Base-by-base conservation (phyloP, 2,888 invertebrate species). In the Calameuta filiformis region DNA sequence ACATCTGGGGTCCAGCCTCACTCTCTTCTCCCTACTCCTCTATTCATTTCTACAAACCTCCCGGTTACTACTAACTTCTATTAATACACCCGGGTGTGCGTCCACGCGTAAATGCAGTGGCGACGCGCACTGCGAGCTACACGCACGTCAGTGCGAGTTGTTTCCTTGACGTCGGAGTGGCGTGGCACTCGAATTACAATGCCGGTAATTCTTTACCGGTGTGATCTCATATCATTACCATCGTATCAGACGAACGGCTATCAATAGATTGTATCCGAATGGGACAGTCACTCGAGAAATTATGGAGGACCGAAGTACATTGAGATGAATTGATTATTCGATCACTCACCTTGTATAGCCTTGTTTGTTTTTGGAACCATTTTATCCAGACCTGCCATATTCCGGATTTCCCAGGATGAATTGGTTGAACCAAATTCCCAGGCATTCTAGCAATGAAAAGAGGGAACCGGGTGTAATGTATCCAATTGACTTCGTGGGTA, bases 321-420 rank as follows among this genome's bases (percentile, higher is more conserved):
- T 6, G n/a, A 56, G 56, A 34, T 40, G 73, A 3, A 82, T 82
- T 84, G 78, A 84, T 83, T 77, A n/a, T 68, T 35, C 40, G 23
- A 30, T 30, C 34, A 84, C 83, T 86, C 81, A 87, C 86, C 83
- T 77, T 83, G 83, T 12, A 77, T 69, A 77, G 81, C 74, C 68
- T 85, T 87, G 77, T 88, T 87, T 40, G 83, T 81, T 77, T 89
- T 87, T 33, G 85, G 82, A 30, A 94, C 92, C 90, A 93, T 93
- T 87, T 93, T 94, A 88, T 95, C 94, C 85, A 95, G 93, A 75
- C 94, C 94, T 35, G 94, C 93, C 91, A 93, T 93, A 81, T 94
- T 94, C 83, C 93, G 93, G 75, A 94, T 90, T 80, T 89, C 93
- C 92, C 85, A 87, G 11, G 86, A 85, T 69, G 86, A 83, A 77